These are phyloP conservation scores for Erynnis tages DNA, from an alignment of 2,888 invertebrate species.

Conservation along the genomic window DNA sequence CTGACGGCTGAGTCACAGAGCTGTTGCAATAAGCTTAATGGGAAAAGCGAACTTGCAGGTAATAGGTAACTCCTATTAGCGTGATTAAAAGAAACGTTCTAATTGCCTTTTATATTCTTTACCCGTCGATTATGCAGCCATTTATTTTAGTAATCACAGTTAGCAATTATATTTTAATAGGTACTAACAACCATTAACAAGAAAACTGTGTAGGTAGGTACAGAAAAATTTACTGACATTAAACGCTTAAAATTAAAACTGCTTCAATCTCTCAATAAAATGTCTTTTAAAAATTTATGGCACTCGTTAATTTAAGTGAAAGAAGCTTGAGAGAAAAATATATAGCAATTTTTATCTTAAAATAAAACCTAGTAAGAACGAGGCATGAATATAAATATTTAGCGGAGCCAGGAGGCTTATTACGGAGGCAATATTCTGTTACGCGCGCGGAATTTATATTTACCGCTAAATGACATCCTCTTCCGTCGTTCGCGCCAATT, in stretches of 20 bases:
- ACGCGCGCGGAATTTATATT: conserved; percentile 63
- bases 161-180: no score
- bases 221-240: no score
- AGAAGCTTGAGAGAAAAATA: conserved; percentile 35
- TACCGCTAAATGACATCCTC: conserved; percentile 42
- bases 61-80: not conserved
- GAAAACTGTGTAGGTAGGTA: no score
- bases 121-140: no score
- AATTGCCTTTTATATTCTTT: no score
- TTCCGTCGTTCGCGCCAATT: conserved; percentile 26
- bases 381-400: conserved; percentile 39
- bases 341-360: conserved; percentile 58
- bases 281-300: no score
- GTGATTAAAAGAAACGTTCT: not conserved
- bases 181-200: no score
- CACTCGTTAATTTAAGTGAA: conserved; percentile 4
- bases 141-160: no score
- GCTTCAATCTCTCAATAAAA: no score
- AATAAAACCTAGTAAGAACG: conserved; percentile 63
- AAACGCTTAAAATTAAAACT: no score
- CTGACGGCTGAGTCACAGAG: not conserved
- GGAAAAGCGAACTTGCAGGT: not conserved
- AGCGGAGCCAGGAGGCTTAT: conserved; percentile 50
- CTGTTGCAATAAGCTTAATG: conserved; percentile 9
- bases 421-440: conserved; percentile 66